A percentile compares a stretch with the other conserved stretches of the same genome.
Conservation (phyloP, 2,113 vertebrate species). For the Lagenorhynchus albirostris region DNA sequence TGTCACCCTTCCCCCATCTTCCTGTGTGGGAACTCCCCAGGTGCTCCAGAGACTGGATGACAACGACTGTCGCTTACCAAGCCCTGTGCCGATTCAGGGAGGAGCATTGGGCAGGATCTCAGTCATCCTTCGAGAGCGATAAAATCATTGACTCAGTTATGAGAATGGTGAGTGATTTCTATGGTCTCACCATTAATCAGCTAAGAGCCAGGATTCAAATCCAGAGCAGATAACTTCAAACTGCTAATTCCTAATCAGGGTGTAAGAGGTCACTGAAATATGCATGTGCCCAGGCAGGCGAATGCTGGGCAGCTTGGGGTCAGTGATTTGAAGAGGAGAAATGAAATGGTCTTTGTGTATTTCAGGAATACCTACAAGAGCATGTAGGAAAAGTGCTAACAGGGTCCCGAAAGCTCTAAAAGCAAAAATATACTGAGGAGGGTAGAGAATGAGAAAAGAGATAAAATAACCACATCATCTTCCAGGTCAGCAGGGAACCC, state of each 20-base stretch:
- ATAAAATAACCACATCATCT: neutral
- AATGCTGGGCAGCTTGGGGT: neutral
- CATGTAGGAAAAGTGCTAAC: neutral
- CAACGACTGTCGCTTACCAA: neutral
- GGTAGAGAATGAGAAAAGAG: neutral
- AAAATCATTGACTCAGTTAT: neutral
- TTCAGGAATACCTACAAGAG: rapidly evolving
- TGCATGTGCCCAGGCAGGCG: neutral
- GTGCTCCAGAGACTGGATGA: neutral
- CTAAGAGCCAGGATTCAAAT: neutral
- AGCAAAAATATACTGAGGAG: neutral
- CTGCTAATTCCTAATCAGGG: neutral
- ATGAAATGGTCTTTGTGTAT: neutral
- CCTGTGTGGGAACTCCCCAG: neutral
- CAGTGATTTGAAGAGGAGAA: neutral
- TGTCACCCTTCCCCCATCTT: neutral
- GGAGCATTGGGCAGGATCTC: neutral
- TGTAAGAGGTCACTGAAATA: neutral
- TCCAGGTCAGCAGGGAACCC: neutral
- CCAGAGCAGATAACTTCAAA: neutral
- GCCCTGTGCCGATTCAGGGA: no score
- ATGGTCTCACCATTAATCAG: neutral
- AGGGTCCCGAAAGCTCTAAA: neutral
- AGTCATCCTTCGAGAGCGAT: neutral
- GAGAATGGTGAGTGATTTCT: neutral